Evolutionary conservation across 2,888 invertebrate species (phyloP), one percentile per base, ranked within the genome.

Genomic region (Allygus modestus): DNA sequence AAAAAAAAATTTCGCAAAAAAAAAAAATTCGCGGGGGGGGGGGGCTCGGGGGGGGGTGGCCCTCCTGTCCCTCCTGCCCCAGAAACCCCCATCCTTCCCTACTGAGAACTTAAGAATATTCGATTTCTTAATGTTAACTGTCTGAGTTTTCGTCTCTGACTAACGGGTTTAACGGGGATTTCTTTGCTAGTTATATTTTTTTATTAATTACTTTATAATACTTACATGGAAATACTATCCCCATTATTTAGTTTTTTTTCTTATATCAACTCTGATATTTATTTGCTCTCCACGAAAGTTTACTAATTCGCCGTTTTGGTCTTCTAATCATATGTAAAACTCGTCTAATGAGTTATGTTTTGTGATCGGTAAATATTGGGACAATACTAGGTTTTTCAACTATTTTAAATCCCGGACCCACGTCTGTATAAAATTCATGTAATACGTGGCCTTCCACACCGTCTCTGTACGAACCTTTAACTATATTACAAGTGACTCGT

Each of bases 401-500:
- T 51, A 77, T 77, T 51, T 77, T 77, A 33, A 11, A 81, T 9
- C 61, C 81, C 0, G 58, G 81, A 51, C 28, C 31, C 1, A 77
- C 77, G 23, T 23, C 28, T 2, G 51, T 28, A 33, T 77, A 77
- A 31, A 77, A 77, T 51, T 77, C 77, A 23, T 77, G 54, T 15
- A 77, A 17, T 0, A 46, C 77, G n/a, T 77, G 77, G 5, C 77
- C 77, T 77, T 77, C 77, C 1, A 77, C 20, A 26, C 77, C 77
- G 54, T 77, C 28, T 28, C 61, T 28, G 17, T 58, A 81, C 0
- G 81, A 81, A 0, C 61, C 41, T 58, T 31, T 58, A 23, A 61
- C 81, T 12, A 81, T 58, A 20, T 81, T 81, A 23, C 81, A 81
- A 17, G 37, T 41, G 11, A 81, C 61, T 1, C 81, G 61, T 58